phyloP scores from a whole-genome alignment of 1,140 invertebrate species.

The Psilanteris sp. region DNA sequence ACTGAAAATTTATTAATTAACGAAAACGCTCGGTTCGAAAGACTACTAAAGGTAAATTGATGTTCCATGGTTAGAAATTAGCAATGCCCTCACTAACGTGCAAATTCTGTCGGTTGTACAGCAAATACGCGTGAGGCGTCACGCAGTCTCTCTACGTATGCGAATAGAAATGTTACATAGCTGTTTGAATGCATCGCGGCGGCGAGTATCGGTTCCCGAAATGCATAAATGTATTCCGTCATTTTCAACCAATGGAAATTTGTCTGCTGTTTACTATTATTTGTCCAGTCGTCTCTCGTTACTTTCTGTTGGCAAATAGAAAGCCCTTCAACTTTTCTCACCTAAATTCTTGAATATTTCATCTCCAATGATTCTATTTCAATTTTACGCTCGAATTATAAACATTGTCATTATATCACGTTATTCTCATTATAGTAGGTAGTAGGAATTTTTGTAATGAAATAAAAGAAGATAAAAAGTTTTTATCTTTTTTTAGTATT shows the following conservation, averaged over 20 bases:
- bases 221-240: constrained; percentile 51
- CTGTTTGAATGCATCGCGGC: constrained; percentile 21
- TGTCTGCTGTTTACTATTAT: constrained; percentile 25
- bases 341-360: too few species aligned
- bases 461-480: too few species aligned
- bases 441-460: too few species aligned
- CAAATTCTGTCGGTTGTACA: constrained; percentile 41
- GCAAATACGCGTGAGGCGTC: constrained; percentile 47
- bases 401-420: too few species aligned
- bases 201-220: constrained; percentile 43
- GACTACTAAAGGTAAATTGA: constrained; percentile 36
- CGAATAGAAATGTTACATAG: constrained; percentile 33
- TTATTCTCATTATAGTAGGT: too few species aligned
- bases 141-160: constrained; percentile 19
- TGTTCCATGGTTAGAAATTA: constrained; percentile 43
- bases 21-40: constrained; percentile 23
- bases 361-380: too few species aligned
- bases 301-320: too few species aligned
- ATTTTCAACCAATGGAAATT: constrained; percentile 34
- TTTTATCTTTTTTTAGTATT: too few species aligned
- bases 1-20: constrained; percentile 35
- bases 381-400: too few species aligned
- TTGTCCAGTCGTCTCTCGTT: constrained; percentile 6
- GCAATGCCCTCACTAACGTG: constrained; percentile 39
- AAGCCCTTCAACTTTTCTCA: too few species aligned